A percentile compares a stretch with the other conserved stretches of the same genome.
phyloP scores from a whole-genome alignment of 2,113 vertebrate genomes.

The Syrmaticus mikado region DNA sequence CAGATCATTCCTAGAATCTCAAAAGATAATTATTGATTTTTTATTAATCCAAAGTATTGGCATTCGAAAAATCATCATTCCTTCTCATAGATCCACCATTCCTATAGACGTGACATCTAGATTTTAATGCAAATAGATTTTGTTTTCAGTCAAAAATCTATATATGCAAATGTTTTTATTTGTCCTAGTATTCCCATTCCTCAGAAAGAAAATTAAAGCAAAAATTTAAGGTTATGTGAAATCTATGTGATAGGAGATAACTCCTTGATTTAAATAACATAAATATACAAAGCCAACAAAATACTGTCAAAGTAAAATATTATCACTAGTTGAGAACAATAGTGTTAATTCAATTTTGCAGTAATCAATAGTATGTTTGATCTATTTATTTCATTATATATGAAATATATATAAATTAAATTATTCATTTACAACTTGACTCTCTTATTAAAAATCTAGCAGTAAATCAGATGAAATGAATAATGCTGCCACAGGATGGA shows the following conservation, averaged over 20 bases:
- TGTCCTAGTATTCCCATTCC: background rate
- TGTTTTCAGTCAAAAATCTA: background rate
- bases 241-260: background rate
- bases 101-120: background rate
- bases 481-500: background rate
- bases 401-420: background rate
- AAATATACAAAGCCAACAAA: background rate
- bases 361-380: background rate
- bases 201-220: background rate
- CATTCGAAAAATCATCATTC: background rate
- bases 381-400: background rate
- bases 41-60: background rate
- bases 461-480: background rate
- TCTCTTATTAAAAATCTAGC: background rate
- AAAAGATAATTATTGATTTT: background rate
- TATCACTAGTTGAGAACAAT: background rate
- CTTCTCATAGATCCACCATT: background rate
- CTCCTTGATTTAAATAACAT: background rate
- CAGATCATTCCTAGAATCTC: background rate
- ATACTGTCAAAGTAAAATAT: background rate
- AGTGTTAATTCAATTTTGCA: background rate
- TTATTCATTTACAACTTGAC: background rate
- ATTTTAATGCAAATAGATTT: background rate
- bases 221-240: background rate
- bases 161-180: background rate